Conservation (phyloP, 2,113 vertebrate genomes). For the Oncorhynchus nerka region DNA sequence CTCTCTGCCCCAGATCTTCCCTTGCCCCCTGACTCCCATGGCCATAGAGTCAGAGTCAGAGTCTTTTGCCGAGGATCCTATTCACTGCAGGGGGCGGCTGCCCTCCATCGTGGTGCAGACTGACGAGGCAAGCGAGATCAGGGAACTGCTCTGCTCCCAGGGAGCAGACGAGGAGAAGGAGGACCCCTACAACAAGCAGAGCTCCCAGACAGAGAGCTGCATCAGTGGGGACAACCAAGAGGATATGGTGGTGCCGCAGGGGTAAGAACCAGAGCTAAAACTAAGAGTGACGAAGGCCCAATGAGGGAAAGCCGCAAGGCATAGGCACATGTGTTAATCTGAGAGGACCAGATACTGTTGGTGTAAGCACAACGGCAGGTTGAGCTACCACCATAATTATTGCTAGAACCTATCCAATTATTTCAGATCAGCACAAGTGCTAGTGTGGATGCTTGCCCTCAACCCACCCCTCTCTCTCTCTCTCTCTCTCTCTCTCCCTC, state of each 20-base stretch:
- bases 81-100: constrained; percentile 60
- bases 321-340: background rate
- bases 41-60: constrained; percentile 30
- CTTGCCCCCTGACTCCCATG: constrained; percentile 40
- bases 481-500: background rate
- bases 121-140: constrained; percentile 43
- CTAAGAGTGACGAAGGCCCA: background rate
- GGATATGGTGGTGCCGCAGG: constrained; percentile 19
- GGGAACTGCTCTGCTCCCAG: constrained; percentile 45
- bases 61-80: constrained; percentile 37
- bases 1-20: constrained; percentile 61
- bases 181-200: constrained; percentile 18
- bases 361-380: no score
- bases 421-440: no score
- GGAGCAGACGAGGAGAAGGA: background rate
- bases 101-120: constrained; percentile 76
- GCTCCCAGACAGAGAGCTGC: background rate
- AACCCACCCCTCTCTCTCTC: background rate
- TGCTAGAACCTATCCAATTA: no score
- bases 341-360: background rate
- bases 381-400: no score
- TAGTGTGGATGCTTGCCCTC: no score
- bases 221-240: constrained; percentile 28
- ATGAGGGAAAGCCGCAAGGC: no score
- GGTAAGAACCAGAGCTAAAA: constrained; percentile 18